phyloP scores from a whole-genome alignment of 2,113 vertebrate genomes.

The Tyto alba region DNA sequence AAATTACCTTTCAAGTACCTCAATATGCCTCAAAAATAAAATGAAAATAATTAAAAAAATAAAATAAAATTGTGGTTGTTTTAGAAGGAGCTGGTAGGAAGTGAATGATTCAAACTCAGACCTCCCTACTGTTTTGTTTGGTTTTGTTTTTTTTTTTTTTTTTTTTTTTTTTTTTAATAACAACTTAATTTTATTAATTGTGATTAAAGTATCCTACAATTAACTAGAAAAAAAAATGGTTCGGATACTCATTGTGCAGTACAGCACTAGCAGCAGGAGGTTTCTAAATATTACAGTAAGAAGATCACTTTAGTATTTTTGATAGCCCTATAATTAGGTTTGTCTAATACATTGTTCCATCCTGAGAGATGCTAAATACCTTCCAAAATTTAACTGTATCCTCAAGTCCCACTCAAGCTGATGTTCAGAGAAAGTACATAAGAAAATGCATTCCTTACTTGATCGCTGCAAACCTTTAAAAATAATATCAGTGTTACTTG shows the following conservation, averaged over 20 bases:
- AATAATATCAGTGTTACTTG: background rate
- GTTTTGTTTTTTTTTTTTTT: background rate
- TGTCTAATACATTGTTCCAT: background rate
- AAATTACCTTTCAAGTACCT: background rate
- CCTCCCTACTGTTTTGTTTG: rapidly evolving
- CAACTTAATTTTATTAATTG: background rate
- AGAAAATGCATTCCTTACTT: background rate
- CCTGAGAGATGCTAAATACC: background rate
- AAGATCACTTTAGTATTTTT: background rate
- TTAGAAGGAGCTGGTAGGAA: background rate
- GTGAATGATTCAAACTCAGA: background rate
- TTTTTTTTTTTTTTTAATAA: background rate
- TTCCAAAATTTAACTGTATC: background rate
- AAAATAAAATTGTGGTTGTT: background rate
- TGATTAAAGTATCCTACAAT: background rate
- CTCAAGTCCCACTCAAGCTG: background rate
- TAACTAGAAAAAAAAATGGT: background rate
- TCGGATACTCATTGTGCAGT: background rate
- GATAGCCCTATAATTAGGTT: background rate
- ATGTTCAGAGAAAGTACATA: background rate
- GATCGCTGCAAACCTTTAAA: background rate
- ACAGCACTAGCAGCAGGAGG: background rate
- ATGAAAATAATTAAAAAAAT: background rate
- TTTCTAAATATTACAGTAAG: background rate
- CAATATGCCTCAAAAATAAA: background rate